Percentiles rank a stretch among this genome's conserved stretches.
These are phyloP conservation scores for Triplophysa yarkandensis DNA, from an alignment of 2,797 vertebrate species.

Conservation along the genomic window DNA sequence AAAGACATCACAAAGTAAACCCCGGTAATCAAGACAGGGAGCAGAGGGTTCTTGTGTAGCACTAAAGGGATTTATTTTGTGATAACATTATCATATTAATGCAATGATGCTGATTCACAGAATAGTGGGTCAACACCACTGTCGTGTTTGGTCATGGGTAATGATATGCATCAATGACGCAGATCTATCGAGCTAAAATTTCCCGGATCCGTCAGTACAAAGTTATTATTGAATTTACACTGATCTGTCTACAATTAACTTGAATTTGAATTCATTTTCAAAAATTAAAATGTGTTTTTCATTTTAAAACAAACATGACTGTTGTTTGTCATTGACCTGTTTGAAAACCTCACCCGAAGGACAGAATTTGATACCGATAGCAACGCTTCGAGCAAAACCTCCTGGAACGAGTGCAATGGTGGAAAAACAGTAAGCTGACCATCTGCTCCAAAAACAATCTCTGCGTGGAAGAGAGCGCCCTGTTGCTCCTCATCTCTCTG, in stretches of 20 bases:
- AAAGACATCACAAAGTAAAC: too few relatives aligned
- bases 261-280: not conserved
- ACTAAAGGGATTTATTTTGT: too few relatives aligned
- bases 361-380: conserved; percentile 58
- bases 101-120: too few relatives aligned
- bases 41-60: too few relatives aligned
- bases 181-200: too few relatives aligned
- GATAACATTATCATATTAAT: too few relatives aligned
- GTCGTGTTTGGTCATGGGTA: too few relatives aligned
- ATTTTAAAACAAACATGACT: not conserved
- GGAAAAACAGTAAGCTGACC: conserved; percentile 70
- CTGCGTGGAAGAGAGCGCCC: conserved; percentile 64
- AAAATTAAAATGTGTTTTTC: too few relatives aligned
- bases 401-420: conserved; percentile 66
- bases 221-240: not conserved
- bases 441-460: conserved; percentile 67
- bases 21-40: too few relatives aligned
- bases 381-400: conserved; percentile 65
- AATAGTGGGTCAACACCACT: too few relatives aligned
- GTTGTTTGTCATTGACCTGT: not conserved
- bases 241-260: not conserved
- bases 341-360: conserved; percentile 62
- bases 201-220: too few relatives aligned
- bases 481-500: conserved; percentile 61
- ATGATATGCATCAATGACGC: too few relatives aligned